Conservation (phyloP, 2,797 vertebrate species). For the Protonibea diacanthus region DNA sequence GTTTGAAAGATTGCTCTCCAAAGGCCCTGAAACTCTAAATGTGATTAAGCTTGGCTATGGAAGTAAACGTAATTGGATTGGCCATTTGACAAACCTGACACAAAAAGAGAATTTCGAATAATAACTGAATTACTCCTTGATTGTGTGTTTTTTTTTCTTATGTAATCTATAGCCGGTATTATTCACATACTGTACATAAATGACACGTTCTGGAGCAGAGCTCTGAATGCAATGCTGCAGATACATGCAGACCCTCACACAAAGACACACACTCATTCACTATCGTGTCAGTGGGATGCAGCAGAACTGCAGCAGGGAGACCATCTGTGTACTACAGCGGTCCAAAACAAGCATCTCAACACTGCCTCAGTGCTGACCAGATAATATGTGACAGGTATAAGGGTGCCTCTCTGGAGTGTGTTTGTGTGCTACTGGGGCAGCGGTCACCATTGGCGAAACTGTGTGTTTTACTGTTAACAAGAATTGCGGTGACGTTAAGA, state of each 20-base stretch:
- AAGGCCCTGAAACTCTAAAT: background rate
- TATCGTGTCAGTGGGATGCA: constrained; percentile 55
- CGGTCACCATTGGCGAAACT: constrained; percentile 30
- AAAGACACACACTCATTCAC: constrained; percentile 39
- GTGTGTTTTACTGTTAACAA: constrained; percentile 22
- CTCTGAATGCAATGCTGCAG: background rate
- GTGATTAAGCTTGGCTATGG: background rate
- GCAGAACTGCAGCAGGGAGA: constrained; percentile 74
- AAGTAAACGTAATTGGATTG: constrained; percentile 6
- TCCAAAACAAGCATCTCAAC: constrained; percentile 67
- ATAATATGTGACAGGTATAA: constrained; percentile 58
- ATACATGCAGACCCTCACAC: constrained; percentile 11
- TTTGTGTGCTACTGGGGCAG: constrained; percentile 42
- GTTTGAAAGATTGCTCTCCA: background rate
- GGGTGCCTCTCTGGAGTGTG: constrained; percentile 30
- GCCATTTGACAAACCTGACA: constrained; percentile 7
- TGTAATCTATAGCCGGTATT: background rate
- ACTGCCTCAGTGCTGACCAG: constrained; percentile 46
- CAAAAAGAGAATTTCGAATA: constrained; percentile 9
- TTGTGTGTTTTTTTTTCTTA: background rate
- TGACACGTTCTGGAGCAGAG: constrained; percentile 20
- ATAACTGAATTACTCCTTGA: background rate
- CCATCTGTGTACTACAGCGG: constrained; percentile 81
- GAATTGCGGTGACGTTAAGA: constrained; percentile 7
- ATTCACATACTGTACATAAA: background rate